Conservation (phyloP, 2,888 invertebrate species). For the Sarcophaga caerulescens region DNA sequence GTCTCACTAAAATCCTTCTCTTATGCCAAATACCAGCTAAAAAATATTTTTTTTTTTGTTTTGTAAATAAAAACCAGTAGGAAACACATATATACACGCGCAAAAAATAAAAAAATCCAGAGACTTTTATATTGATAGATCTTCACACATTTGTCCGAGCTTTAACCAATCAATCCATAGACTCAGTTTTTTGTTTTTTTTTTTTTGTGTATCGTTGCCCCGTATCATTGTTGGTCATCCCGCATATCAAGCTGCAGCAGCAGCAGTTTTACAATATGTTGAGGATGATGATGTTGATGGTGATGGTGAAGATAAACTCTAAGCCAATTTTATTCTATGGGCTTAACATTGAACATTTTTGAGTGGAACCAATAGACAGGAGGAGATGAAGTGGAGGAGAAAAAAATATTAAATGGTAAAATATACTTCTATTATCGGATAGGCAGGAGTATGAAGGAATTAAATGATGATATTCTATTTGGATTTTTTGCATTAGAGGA, state of each 20-base stretch:
- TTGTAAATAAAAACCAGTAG: constrained; percentile 35
- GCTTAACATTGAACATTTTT: constrained; percentile 69
- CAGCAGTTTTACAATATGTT: constrained; percentile 60
- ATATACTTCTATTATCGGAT: constrained; percentile 20
- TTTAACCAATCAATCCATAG: constrained; percentile 59
- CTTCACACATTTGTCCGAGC: constrained; percentile 60
- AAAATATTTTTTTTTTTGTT: constrained; percentile 44
- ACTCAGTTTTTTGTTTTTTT: constrained; percentile 23
- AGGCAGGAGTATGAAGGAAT: constrained; percentile 14
- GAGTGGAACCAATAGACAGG: not conserved
- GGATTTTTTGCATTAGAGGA: no score
- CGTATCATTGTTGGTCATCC: constrained; percentile 31
- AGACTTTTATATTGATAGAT: constrained; percentile 69
- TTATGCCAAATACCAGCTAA: constrained; percentile 60
- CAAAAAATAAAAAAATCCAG: constrained; percentile 50
- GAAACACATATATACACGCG: constrained; percentile 8
- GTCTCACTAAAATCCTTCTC: constrained; percentile 67
- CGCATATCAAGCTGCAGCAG: constrained; percentile 51
- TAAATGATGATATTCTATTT: not conserved
- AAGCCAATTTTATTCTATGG: constrained; percentile 69
- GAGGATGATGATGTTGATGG: no score
- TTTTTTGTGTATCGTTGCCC: constrained; percentile 18
- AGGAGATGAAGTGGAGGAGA: not conserved
- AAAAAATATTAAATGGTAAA: constrained; percentile 14
- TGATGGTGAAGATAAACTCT: constrained; percentile 64